Evolutionary conservation across 2,113 vertebrate genomes (phyloP).

Genomic region (Phalacrocorax carbo): DNA sequence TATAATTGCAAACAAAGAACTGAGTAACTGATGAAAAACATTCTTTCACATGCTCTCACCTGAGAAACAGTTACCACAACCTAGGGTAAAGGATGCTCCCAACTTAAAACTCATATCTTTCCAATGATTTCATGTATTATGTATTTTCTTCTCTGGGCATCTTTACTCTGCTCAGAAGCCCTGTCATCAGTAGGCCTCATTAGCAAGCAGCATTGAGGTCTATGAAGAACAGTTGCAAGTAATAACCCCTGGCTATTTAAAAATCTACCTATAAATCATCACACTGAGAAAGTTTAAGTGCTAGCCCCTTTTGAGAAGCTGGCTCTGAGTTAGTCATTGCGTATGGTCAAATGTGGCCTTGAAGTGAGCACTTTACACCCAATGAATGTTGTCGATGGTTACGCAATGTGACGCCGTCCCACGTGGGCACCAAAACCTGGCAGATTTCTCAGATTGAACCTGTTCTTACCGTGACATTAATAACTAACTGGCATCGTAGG

Average conservation of each 20-base stretch:
- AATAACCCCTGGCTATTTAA: background rate
- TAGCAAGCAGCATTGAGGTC: background rate
- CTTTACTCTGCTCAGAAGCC: background rate
- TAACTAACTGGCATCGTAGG: background rate
- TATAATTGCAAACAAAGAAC: background rate
- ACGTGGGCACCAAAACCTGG: background rate
- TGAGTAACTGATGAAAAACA: background rate
- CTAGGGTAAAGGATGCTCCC: background rate
- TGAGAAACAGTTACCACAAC: background rate
- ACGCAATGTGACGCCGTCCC: background rate
- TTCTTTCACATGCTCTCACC: background rate
- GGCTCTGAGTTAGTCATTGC: background rate
- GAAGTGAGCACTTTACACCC: background rate
- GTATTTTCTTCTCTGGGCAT: background rate
- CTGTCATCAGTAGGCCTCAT: background rate
- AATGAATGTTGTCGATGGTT: accelerated
- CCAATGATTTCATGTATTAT: background rate
- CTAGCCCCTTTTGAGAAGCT: background rate
- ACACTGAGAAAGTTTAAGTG: background rate
- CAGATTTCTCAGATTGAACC: background rate
- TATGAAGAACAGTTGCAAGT: background rate
- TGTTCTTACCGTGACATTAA: background rate
- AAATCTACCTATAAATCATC: background rate
- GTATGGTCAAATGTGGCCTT: background rate
- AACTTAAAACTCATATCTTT: background rate